Percentiles rank a stretch among this genome's conserved stretches.
Evolutionary conservation across 2,113 vertebrate genomes (phyloP).

Genomic region (Casuarius casuarius): DNA sequence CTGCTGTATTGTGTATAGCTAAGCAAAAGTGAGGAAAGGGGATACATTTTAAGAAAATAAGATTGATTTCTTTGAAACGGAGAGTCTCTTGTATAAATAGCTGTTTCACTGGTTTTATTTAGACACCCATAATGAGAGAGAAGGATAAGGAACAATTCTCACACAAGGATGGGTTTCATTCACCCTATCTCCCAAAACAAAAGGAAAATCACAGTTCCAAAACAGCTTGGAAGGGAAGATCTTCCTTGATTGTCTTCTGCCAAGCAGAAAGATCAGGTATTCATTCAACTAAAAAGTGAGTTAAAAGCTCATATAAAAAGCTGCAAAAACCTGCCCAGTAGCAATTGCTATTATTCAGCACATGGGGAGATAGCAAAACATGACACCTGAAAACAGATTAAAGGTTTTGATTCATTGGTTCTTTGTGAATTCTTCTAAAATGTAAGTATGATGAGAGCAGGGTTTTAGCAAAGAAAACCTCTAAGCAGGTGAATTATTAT

Average conservation of each 20-base stretch:
- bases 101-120: neutral
- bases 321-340: neutral
- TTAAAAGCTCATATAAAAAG: neutral
- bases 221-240: neutral
- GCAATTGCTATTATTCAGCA: neutral
- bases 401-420: neutral
- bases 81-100: neutral
- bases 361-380: neutral
- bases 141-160: neutral
- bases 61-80: neutral
- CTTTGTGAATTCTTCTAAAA: neutral
- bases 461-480: neutral
- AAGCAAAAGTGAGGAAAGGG: neutral
- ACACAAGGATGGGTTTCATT: neutral
- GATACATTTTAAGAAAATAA: neutral
- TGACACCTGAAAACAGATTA: neutral
- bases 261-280: neutral
- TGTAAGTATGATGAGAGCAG: neutral
- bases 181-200: neutral
- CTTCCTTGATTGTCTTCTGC: neutral
- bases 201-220: neutral
- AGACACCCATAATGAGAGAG: neutral
- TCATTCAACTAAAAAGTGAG: neutral
- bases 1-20: neutral
- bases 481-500: neutral